Base-by-base conservation (phyloP, 2,888 invertebrate genomes). In the Synanthedon vespiformis region DNA sequence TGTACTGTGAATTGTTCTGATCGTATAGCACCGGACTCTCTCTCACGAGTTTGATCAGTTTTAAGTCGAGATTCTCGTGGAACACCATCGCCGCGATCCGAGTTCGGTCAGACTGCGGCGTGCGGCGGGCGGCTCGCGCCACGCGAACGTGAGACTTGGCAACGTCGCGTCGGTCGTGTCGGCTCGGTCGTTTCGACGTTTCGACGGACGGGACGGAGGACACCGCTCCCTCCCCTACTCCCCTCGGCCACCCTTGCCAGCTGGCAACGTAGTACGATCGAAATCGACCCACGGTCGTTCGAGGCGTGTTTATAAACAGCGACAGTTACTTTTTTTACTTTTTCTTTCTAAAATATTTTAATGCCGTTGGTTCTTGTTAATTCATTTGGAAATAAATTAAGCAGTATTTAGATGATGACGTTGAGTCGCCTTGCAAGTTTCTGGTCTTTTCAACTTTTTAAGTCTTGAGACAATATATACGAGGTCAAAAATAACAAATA, bases 21-120 rank as follows among this genome's bases (percentile, higher is more conserved):
- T 87, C 80, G 60, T 86, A 86, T 0, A 86, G 53, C 11, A 82
- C 77, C 0, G 80, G 70, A 51, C 80, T 72, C 1, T 77, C 72
- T 48, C 70, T 71, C 3, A 86, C 86, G 2, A 77, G 63, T 10
- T 62, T 63, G 40, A 86, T 80, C 3, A 86, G 66, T 52, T 74
- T 73, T 5, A 77, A 53, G 53, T 86, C 85, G 8, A 74, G 59
- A 57, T 70, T 75, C 44, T 79, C 77, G 56, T 70, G 65, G 54
- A 80, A 78, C 69, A 44, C 51, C 54, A 55, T 58, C 51, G 51
- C 52, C 34, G 50, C 40, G 40, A 10, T 34, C 40, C 34, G 34
- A 14, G 14, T 44, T 53, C 54, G 55, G 50, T 55, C 54, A 52
- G 54, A 52, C 54, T 55, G 55, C 54, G 54, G 5, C 48, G 16